Evolutionary conservation across 2,113 vertebrate genomes (phyloP), one percentile per base, ranked within the genome.

Genomic region (Scopus umbretta): DNA sequence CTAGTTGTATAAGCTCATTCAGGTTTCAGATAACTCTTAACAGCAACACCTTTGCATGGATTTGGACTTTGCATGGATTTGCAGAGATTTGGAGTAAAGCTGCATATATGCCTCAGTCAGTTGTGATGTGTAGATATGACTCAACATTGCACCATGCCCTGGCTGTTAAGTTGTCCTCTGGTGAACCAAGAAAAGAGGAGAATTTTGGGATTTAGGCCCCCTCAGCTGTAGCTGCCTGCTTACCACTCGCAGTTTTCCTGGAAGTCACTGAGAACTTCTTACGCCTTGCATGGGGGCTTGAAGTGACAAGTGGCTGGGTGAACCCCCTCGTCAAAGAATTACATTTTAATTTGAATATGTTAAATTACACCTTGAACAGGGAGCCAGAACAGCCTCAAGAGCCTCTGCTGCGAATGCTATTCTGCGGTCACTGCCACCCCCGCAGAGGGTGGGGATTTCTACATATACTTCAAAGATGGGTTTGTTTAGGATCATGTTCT

Each of bases 121-220:
- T 82, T 93, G 74, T 3, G 23, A 43, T 88, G 79, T 90, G 88
- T 80, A 83, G 84, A 13, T 73, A 63, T 92, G 95, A 96, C 96
- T 95, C 95, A 96, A 83, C 75, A 86, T 5, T 96, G 79, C 93
- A 90, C 85, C 93, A 93, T 93, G 92, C 53, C 96, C 90, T 86
- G 88, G 79, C 78, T 94, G 84, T 36, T 73, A 83, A 83, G 78
- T 55, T 88, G 88, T 96, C 92, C 96, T 94, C 94, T 88, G 74
- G 29, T 95, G 92, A 96, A 95, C 92, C 74, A 86, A 80, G 81
- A 86, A 96, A 94, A 92, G 58, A 87, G 56, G 85, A 92, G 66
- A 92, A 90, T 96, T 88, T 94, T 23, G 42, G 26, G 82, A 88
- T 86, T 92, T 92, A 90, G 49, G 17, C 71, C 78, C 71, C 27